Base-by-base conservation (phyloP, 2,113 vertebrate genomes). In the Datnioides undecimradiatus region DNA sequence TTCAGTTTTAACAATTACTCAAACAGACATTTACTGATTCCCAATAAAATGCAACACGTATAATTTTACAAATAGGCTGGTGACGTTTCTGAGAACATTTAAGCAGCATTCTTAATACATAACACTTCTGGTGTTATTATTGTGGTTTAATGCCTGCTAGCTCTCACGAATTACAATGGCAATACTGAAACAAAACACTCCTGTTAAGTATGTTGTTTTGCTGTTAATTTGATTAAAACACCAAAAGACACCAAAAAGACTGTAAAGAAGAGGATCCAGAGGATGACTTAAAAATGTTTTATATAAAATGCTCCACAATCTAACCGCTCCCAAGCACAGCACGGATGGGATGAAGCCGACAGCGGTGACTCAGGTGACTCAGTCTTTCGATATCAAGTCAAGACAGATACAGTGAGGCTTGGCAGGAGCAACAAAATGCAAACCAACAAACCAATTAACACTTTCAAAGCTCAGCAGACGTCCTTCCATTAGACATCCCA, bases 391-490 rank as follows among this genome's bases (percentile, higher is more conserved):
- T 64, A 82, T 85, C 80, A 87, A 81, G 83, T 85, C 82, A 57
- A 79, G 75, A 81, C 46, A 88, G 45, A 85, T 81, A 76, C 51
- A 67, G 43, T 0, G 27, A 83, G 75, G 85, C 78, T 83, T 82
- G 76, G 84, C 82, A 87, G 65, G 54, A 48, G 65, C 66, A 57
- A 58, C 54, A 72, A 80, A 63, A 83, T 5, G 0, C 74, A 79
- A 86, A 89, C 58, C 43, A 84, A 86, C 66, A 66, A 87, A 79
- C 75, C 79, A 90, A 85, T 87, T 85, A 89, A 84, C 75, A 82
- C 68, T 41, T 69, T 83, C 68, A 77, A 57, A 84, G 62, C 81
- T 67, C 62, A 66, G 75, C 62, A 70, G 76, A 65, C 71, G 31
- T 69, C 52, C 33, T 71, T 82, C 52, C 63, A 66, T 81, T 29